phyloP scores from a whole-genome alignment of 2,113 vertebrate species.

The Hypocryptadius cinnamomeus region DNA sequence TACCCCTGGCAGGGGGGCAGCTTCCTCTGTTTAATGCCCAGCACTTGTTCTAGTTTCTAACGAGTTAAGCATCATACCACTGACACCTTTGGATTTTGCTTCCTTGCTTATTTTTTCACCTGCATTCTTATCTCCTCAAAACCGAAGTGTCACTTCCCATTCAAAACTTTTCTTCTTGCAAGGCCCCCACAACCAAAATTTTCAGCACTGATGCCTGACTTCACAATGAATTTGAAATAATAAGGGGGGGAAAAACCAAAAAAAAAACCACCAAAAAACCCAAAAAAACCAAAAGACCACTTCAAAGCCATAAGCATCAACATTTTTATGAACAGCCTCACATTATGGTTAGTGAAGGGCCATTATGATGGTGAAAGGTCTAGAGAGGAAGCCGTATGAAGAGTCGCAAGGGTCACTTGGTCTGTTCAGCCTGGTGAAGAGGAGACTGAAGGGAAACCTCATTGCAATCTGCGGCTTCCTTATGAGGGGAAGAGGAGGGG shows the following conservation, averaged over 20 bases:
- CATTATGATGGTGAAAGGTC: background rate
- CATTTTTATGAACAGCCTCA: background rate
- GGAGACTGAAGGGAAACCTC: background rate
- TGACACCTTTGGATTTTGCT: background rate
- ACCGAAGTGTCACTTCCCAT: background rate
- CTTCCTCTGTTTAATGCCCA: background rate
- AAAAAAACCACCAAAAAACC: background rate
- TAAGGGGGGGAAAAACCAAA: background rate
- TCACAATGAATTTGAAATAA: background rate
- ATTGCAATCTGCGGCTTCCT: background rate
- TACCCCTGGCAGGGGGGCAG: background rate
- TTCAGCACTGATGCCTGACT: background rate
- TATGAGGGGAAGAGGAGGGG: background rate
- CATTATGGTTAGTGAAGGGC: background rate
- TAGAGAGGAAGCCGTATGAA: rapidly evolving
- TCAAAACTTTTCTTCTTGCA: background rate
- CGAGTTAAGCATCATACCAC: rapidly evolving
- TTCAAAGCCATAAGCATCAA: background rate
- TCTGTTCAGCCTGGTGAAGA: background rate
- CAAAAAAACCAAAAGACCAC: background rate
- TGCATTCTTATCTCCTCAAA: background rate
- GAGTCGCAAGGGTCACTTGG: rapidly evolving
- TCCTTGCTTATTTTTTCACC: background rate
- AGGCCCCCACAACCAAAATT: background rate
- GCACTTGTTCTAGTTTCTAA: background rate